Base-by-base conservation (phyloP, 2,113 vertebrate genomes). In the Oenanthe melanoleuca region DNA sequence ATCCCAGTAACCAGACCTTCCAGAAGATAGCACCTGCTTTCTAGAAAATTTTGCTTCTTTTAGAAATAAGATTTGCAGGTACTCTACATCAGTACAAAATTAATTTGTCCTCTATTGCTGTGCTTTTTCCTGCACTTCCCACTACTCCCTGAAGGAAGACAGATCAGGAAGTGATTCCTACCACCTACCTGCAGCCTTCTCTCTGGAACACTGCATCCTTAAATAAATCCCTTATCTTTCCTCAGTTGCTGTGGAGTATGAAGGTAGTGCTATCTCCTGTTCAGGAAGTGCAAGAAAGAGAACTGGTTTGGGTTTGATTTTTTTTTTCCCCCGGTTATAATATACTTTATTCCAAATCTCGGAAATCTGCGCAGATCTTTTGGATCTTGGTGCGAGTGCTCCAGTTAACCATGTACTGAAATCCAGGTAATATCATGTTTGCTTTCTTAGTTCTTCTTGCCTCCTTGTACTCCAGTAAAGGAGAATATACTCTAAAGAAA, bases 201-300 rank as follows among this genome's bases (percentile, higher is more conserved):
- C 31, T 72, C 66, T 79, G 45, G 34, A 82, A 28, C 52, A 66
- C 15, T 3, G 0, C 47, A 44, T 47, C 24, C 69, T 91, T 70
- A 40, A 20, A 57, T 83, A 64, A 24, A 77, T 5, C 17, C 22
- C 64, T 70, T 89, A 25, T 89, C 34, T 79, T 84, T 80, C 21
- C 40, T 77, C 15, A 66, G 40, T 57, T 63, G 9, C 47, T 83
- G 28, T 73, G 82, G 96, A 66, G 69, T 86, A 93, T 66, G 34
- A 82, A 93, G 73, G 10, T 70, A 83, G 7, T 73, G 18, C 26
- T 71, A 28, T 47, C 19, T 84, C 14, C 33, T 73, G 3, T 28
- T 88, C 50, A 53, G 25, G 13, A 85, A 42, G 4, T 78, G 13
- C 34, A 86, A 37, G 42, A 66, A 86, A 88, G 14, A 72, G 5